These are phyloP conservation scores for Anoplolepis gracilipes DNA, from an alignment of 1,140 invertebrate species.

Conservation along the genomic window DNA sequence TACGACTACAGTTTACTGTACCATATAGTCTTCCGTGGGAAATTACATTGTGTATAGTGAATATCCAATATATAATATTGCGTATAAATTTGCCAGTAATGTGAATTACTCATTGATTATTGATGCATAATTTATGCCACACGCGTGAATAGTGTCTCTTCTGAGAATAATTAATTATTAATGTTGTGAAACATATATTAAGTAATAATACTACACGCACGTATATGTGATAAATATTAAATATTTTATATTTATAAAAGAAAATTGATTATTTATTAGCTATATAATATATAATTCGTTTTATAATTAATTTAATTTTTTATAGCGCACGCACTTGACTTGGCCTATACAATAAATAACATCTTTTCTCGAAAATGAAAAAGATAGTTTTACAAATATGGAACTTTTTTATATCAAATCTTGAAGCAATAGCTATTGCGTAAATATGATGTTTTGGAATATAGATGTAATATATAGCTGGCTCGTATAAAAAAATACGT, in stretches of 20 bases:
- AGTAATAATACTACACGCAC: background rate
- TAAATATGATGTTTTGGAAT: background rate
- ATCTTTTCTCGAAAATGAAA: constrained; percentile 5
- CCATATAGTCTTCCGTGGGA: background rate
- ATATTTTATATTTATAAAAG: background rate
- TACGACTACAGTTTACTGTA: constrained; percentile 17
- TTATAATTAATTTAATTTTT: background rate
- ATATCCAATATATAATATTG: constrained; percentile 33
- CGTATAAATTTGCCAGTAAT: constrained; percentile 34
- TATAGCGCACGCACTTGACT: background rate
- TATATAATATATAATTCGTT: no score
- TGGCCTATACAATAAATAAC: background rate
- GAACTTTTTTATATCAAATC: background rate
- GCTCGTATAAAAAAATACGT: constrained; percentile 10
- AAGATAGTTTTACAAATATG: background rate
- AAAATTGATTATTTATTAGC: background rate
- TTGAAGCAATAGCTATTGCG: background rate
- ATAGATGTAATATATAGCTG: background rate
- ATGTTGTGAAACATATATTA: constrained; percentile 3
- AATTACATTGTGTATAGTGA: background rate
- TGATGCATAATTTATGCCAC: background rate
- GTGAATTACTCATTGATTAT: constrained; percentile 33
- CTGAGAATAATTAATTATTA: constrained; percentile 41
- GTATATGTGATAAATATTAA: background rate
- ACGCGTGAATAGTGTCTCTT: background rate